phyloP scores from a whole-genome alignment of 2,888 invertebrate genomes.

The Andrena minutula region DNA sequence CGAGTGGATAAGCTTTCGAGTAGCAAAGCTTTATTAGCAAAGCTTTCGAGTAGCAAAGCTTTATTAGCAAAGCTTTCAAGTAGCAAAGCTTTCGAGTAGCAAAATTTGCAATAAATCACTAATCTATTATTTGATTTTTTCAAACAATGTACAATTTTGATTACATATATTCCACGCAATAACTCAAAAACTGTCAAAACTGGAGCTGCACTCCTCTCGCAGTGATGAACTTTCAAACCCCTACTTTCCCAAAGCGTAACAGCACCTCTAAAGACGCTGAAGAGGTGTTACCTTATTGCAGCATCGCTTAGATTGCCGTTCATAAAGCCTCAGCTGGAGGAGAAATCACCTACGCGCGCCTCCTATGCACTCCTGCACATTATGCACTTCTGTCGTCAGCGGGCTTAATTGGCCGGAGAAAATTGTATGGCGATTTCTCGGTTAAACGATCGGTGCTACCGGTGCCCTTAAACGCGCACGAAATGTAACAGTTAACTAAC shows the following conservation, averaged over 20 bases:
- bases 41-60: no score
- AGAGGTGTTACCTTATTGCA: slow-evolving; percentile 26
- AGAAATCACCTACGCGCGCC: slow-evolving; percentile 41
- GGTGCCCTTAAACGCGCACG: slow-evolving; percentile 19
- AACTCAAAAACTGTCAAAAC: no score
- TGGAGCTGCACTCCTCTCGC: no score
- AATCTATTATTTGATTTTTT: no score
- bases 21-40: no score
- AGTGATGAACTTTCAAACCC: no score
- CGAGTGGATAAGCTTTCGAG: no score
- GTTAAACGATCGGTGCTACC: slow-evolving; percentile 63
- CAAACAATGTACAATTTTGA: no score
- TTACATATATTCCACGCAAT: no score
- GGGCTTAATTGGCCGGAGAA: slow-evolving; percentile 74
- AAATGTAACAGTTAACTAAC: slow-evolving; percentile 18
- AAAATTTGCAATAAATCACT: no score
- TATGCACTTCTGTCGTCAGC: slow-evolving; percentile 62
- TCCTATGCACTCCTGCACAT: slow-evolving; percentile 38
- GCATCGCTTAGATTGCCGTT: slow-evolving; percentile 12
- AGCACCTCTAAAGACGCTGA: not conserved
- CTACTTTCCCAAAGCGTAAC: not conserved
- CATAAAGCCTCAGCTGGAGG: slow-evolving; percentile 7
- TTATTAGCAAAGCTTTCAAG: no score
- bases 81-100: no score
- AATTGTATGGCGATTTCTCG: slow-evolving; percentile 70